These are phyloP conservation scores for Sylvietta virens DNA, from an alignment of 2,113 vertebrate species.

Conservation along the genomic window DNA sequence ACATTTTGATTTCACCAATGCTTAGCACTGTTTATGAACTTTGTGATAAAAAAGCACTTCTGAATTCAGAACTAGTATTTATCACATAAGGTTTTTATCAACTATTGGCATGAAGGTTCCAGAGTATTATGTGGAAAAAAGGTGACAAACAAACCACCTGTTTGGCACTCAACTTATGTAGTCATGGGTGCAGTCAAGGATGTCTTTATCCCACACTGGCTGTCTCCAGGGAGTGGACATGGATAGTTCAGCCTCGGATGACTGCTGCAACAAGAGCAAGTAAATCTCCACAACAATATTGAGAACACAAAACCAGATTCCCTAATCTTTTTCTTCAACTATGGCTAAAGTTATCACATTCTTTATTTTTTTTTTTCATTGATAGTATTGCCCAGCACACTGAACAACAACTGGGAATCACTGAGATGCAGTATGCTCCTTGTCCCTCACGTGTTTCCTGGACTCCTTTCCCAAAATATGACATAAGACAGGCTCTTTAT, in stretches of 20 bases:
- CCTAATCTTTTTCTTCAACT: background rate
- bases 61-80: background rate
- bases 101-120: background rate
- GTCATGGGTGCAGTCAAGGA: background rate
- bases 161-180: background rate
- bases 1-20: background rate
- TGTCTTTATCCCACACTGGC: background rate
- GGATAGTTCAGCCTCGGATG: fast-evolving
- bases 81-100: background rate
- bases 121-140: background rate
- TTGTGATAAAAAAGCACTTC: background rate
- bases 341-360: background rate
- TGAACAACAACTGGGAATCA: background rate
- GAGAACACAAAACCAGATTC: background rate
- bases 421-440: background rate
- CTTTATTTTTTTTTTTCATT: background rate
- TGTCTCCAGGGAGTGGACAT: background rate
- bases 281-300: background rate
- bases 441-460: background rate
- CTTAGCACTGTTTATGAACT: background rate
- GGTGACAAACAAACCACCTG: background rate
- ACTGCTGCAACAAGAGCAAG: background rate
- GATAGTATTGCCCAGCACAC: background rate
- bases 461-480: background rate
- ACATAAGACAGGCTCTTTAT: background rate